Percentiles rank a stretch among this genome's conserved stretches.
phyloP scores from a whole-genome alignment of 2,797 vertebrate species.

The Sebastes matsubarae region DNA sequence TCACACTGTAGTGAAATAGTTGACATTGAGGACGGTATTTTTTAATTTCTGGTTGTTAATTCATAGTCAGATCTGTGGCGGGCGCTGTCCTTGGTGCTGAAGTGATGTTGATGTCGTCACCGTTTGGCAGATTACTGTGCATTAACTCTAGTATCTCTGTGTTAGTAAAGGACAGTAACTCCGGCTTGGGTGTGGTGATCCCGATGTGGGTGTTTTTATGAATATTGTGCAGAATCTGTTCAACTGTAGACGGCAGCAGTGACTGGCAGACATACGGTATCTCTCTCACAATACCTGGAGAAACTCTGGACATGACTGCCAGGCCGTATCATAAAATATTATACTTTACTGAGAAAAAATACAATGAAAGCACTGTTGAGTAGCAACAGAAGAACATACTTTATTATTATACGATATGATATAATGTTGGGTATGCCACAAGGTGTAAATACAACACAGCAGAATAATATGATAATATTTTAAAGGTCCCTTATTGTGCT shows the following conservation, averaged over 20 bases:
- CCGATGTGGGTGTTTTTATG: not conserved
- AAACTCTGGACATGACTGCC: too few species aligned
- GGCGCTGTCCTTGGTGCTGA: not conserved
- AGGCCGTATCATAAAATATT: accelerated
- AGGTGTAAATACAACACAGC: too few species aligned
- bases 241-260: not conserved
- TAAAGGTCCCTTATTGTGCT: too few species aligned
- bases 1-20: not conserved
- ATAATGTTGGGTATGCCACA: too few species aligned
- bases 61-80: not conserved
- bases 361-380: too few species aligned
- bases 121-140: not conserved
- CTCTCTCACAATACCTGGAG: not conserved
- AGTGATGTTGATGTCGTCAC: not conserved
- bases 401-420: too few species aligned
- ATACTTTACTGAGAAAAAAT: too few species aligned
- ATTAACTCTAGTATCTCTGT: accelerated
- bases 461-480: too few species aligned
- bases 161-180: not conserved
- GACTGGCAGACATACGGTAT: not conserved
- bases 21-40: not conserved
- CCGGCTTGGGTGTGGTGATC: not conserved
- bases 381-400: too few species aligned
- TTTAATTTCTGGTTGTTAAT: not conserved
- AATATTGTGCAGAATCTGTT: not conserved